Conservation (phyloP, 30 jellyfish, hydroid and myxozoan species). For the Cassiopea andromeda region DNA sequence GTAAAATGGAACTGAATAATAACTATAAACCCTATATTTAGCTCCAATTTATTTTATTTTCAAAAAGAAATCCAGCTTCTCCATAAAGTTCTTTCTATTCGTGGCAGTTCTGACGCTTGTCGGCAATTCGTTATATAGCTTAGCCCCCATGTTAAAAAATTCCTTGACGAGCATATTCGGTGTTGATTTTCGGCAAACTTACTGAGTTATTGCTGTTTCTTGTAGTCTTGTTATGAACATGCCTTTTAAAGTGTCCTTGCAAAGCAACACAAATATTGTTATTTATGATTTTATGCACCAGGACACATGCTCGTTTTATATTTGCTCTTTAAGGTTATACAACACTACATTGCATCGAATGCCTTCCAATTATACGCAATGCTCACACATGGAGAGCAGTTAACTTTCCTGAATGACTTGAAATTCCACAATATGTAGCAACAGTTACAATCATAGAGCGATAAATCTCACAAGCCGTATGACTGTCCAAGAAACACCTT, state of each 20-base stretch:
- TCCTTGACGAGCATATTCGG: background rate
- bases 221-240: constrained; percentile 25
- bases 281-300: constrained; percentile 31
- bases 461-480: constrained; percentile 24
- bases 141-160: background rate
- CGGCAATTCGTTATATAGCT: background rate
- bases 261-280: constrained; percentile 22
- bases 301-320: constrained; percentile 43
- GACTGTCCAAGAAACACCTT: constrained; percentile 38
- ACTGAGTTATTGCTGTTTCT: constrained; percentile 49
- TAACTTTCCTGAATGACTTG: constrained; percentile 33
- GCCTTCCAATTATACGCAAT: constrained; percentile 1
- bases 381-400: constrained; percentile 44
- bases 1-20: background rate
- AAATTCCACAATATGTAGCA: constrained; percentile 23
- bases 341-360: constrained; percentile 40
- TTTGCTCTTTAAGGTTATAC: constrained; percentile 36
- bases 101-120: background rate
- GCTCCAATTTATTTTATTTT: background rate
- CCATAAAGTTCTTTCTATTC: constrained; percentile 18
- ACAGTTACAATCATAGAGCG: background rate
- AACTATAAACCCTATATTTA: background rate
- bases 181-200: constrained; percentile 36
- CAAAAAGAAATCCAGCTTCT: constrained; percentile 8
- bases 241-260: constrained; percentile 44